Conservation (phyloP, 2,888 invertebrate genomes). For the Eupeodes latifasciatus region DNA sequence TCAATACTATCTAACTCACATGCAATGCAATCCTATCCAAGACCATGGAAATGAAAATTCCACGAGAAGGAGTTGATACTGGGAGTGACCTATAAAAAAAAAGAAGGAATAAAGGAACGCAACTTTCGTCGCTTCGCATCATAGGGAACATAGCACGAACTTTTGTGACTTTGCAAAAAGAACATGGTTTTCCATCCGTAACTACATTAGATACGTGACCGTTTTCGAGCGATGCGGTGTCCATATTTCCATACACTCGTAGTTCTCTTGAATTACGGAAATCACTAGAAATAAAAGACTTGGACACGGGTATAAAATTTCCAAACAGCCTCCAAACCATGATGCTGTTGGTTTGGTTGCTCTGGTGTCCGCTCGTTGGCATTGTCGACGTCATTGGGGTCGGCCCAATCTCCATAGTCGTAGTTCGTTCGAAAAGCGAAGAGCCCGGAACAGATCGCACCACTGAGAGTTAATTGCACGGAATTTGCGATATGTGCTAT, state of each 20-base stretch:
- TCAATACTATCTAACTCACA: slow-evolving; percentile 41
- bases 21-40: slow-evolving; percentile 22
- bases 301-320: slow-evolving; percentile 65
- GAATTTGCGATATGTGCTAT: slow-evolving; percentile 70
- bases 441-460: slow-evolving; percentile 31
- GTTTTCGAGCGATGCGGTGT: slow-evolving; percentile 42
- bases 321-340: slow-evolving; percentile 22
- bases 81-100: slow-evolving; percentile 43
- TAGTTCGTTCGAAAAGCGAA: slow-evolving; percentile 19
- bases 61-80: slow-evolving; percentile 4
- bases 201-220: slow-evolving; percentile 50
- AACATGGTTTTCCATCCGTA: slow-evolving; percentile 50
- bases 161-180: slow-evolving; percentile 41
- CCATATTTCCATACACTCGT: neutral
- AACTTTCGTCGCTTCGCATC: neutral
- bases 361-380: neutral
- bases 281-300: slow-evolving; percentile 60
- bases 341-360: slow-evolving; percentile 2
- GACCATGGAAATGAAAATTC: slow-evolving; percentile 33
- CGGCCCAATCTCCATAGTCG: too few species aligned
- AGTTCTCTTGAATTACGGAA: slow-evolving; percentile 50
- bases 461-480: slow-evolving; percentile 70
- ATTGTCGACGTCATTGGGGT: too few species aligned
- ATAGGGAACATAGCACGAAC: slow-evolving; percentile 38
- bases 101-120: neutral